Percentiles rank a stretch among this genome's conserved stretches.
Evolutionary conservation across 2,888 invertebrate species (phyloP).

Genomic region (Agrotis clavis): DNA sequence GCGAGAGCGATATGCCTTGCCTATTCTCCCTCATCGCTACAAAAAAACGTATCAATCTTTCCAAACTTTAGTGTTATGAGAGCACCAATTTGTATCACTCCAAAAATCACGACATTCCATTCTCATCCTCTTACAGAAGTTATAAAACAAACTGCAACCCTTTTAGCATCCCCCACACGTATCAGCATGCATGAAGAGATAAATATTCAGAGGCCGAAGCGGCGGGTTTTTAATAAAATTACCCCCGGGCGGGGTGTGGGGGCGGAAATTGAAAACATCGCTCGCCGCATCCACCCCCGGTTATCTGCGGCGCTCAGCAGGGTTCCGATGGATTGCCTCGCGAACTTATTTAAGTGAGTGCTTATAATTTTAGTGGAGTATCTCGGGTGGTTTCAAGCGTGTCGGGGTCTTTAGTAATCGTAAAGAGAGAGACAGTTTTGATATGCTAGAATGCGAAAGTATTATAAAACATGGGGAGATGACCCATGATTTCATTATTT

Average conservation of each 20-base stretch:
- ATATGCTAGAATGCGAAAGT: neutral
- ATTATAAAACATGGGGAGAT: neutral
- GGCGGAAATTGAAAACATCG: constrained; percentile 86
- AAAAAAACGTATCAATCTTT: no score
- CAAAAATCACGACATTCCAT: constrained; percentile 30
- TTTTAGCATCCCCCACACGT: constrained; percentile 70
- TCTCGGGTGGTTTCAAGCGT: neutral
- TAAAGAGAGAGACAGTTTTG: neutral
- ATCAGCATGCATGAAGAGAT: constrained; percentile 81
- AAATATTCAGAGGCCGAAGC: constrained; percentile 82
- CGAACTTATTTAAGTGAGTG: constrained; percentile 53
- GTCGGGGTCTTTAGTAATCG: neutral
- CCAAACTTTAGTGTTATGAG: neutral
- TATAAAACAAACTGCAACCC: constrained; percentile 53
- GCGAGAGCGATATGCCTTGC: no score
- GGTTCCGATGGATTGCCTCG: constrained; percentile 57
- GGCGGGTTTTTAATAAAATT: constrained; percentile 89
- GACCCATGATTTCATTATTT: neutral
- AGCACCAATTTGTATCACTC: constrained; percentile 10
- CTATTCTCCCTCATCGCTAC: no score
- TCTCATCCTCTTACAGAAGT: constrained; percentile 19
- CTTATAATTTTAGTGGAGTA: constrained; percentile 43
- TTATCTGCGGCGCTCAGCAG: constrained; percentile 72
- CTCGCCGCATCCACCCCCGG: constrained; percentile 82
- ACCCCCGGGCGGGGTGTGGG: constrained; percentile 71